Percentiles rank a stretch among this genome's conserved stretches.
phyloP scores from a whole-genome alignment of 2,797 vertebrate species.

The Squalus acanthias region DNA sequence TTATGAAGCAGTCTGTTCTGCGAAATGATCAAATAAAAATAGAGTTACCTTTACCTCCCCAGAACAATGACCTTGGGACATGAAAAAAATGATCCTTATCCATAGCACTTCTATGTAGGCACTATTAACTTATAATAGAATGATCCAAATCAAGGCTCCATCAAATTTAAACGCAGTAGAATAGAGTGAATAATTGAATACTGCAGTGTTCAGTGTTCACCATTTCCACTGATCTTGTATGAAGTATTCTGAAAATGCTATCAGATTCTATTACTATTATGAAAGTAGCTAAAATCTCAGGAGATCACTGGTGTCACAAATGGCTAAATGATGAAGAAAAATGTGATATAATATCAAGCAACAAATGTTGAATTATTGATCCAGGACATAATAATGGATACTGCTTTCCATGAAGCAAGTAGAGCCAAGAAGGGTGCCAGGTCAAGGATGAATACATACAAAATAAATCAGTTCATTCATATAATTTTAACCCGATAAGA shows the following conservation, averaged over 20 bases:
- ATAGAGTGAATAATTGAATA: background rate
- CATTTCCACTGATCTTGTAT: background rate
- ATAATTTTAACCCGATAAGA: background rate
- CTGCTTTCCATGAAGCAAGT: background rate
- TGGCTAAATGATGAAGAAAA: background rate
- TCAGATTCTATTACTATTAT: background rate
- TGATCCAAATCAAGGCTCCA: background rate
- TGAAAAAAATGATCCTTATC: background rate
- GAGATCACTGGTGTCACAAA: background rate
- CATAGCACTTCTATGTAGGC: background rate
- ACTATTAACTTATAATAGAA: background rate
- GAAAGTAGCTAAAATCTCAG: background rate
- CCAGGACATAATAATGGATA: background rate
- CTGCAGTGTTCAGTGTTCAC: background rate
- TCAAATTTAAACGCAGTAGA: background rate
- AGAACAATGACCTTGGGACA: background rate
- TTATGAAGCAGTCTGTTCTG: background rate
- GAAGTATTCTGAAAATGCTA: background rate
- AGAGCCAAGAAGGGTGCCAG: background rate
- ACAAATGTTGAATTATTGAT: slow-evolving; percentile 16
- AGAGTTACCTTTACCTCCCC: background rate
- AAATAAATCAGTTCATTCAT: background rate
- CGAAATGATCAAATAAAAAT: background rate
- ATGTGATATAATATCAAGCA: background rate
- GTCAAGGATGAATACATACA: slow-evolving; percentile 3